These are phyloP conservation scores for Engraulis encrasicolus DNA, from an alignment of 2,113 vertebrate genomes.

Conservation along the genomic window DNA sequence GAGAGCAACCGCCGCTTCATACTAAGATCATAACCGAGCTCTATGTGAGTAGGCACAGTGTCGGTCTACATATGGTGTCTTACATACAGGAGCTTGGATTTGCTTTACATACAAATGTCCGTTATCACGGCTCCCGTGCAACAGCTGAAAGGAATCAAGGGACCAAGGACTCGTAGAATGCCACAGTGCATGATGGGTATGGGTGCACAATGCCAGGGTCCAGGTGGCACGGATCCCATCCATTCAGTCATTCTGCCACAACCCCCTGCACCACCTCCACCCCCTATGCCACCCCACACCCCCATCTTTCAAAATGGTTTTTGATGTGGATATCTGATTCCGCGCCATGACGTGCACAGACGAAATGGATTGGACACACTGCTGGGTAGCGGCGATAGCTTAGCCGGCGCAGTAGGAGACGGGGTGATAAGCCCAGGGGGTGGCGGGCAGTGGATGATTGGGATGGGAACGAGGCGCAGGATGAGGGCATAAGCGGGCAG, in stretches of 20 bases:
- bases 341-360: slow-evolving; percentile 17
- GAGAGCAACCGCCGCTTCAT: not conserved
- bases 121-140: not conserved
- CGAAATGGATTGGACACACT: slow-evolving; percentile 49
- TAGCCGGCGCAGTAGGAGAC: not conserved
- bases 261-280: not conserved
- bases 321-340: slow-evolving; percentile 39
- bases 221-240: not conserved
- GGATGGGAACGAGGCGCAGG: too few relatives aligned
- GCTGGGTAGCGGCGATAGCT: slow-evolving; percentile 38
- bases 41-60: not conserved
- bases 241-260: not conserved
- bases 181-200: not conserved
- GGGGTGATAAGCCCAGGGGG: not conserved
- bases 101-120: too few relatives aligned
- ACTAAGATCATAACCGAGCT: not conserved
- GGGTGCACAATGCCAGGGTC: not conserved
- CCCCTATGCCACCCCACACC: too few relatives aligned
- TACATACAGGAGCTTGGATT: too few relatives aligned
- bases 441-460: too few relatives aligned
- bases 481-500: too few relatives aligned
- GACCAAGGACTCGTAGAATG: not conserved
- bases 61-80: too few relatives aligned
- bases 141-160: too few relatives aligned
- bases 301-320: too few relatives aligned